Percentiles rank a stretch among this genome's conserved stretches.
Evolutionary conservation across 2,888 invertebrate species (phyloP).

Genomic region (Diloba caeruleocephala): DNA sequence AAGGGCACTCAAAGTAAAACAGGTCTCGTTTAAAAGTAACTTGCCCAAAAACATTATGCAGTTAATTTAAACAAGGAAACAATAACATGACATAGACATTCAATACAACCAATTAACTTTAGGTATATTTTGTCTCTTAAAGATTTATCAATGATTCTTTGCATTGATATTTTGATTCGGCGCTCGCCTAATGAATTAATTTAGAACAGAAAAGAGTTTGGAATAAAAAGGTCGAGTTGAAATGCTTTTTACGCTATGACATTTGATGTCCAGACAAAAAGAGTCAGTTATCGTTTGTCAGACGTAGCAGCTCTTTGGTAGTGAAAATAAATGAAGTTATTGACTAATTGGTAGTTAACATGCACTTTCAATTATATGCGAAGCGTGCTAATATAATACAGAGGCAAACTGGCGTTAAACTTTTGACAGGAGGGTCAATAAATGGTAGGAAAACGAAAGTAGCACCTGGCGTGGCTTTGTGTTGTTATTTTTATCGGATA

Average conservation of each 20-base stretch:
- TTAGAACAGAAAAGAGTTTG: slow-evolving; percentile 28
- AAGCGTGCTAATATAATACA: slow-evolving; percentile 58
- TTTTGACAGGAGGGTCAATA: slow-evolving; percentile 63
- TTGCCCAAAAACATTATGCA: slow-evolving; percentile 3
- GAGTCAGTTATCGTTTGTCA: slow-evolving; percentile 54
- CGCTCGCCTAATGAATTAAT: slow-evolving; percentile 22
- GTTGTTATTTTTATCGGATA: slow-evolving; percentile 52
- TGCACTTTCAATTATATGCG: slow-evolving; percentile 53
- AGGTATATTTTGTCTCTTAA: slow-evolving; percentile 7
- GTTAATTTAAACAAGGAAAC: slow-evolving; percentile 13
- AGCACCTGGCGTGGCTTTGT: slow-evolving; percentile 44
- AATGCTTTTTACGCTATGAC: slow-evolving; percentile 49
- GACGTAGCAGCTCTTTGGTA: slow-evolving; percentile 46
- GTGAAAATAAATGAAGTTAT: slow-evolving; percentile 61
- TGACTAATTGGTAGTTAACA: slow-evolving; percentile 68
- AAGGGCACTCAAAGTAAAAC: slow-evolving; percentile 10
- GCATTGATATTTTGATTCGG: slow-evolving; percentile 10
- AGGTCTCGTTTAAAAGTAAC: slow-evolving; percentile 14
- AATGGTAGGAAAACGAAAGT: slow-evolving; percentile 60
- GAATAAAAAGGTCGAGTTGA: slow-evolving; percentile 26
- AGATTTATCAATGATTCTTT: slow-evolving; percentile 12
- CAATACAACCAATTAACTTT: slow-evolving; percentile 22
- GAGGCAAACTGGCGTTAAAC: slow-evolving; percentile 64
- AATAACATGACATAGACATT: slow-evolving; percentile 7
- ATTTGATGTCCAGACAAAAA: slow-evolving; percentile 57